Evolutionary conservation across 2,113 vertebrate species (phyloP).

Genomic region (Gobio gobio): DNA sequence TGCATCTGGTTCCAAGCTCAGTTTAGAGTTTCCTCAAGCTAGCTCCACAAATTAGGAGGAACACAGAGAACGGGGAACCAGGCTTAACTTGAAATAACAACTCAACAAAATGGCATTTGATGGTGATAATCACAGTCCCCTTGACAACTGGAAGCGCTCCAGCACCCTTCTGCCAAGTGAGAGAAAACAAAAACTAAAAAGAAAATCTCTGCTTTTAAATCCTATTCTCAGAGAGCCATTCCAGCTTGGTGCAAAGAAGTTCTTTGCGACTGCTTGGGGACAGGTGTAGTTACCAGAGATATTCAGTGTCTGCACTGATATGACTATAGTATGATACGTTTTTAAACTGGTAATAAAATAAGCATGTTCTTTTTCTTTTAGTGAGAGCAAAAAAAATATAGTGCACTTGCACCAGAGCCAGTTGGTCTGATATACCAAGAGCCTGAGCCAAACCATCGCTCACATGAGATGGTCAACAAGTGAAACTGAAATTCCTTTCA

Average conservation of each 20-base stretch:
- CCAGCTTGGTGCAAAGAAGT: slow-evolving; percentile 30
- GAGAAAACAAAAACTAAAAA: slow-evolving; percentile 39
- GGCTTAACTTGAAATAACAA: slow-evolving; percentile 59
- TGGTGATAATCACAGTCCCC: slow-evolving; percentile 58
- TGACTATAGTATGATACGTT: background rate
- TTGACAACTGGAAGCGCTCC: slow-evolving; percentile 47
- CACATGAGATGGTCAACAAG: slow-evolving; percentile 38
- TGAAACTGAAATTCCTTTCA: slow-evolving; percentile 20
- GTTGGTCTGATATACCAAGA: slow-evolving; percentile 29
- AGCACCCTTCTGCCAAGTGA: slow-evolving; percentile 25
- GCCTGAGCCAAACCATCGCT: slow-evolving; percentile 12
- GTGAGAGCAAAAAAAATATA: slow-evolving; percentile 7
- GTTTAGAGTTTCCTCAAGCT: slow-evolving; percentile 71
- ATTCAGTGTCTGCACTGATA: background rate
- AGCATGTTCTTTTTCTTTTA: slow-evolving; percentile 9
- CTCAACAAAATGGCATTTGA: slow-evolving; percentile 62
- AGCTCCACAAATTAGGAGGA: slow-evolving; percentile 56
- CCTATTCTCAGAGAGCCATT: slow-evolving; percentile 45
- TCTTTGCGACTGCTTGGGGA: background rate
- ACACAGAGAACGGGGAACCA: slow-evolving; percentile 59
- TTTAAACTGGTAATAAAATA: background rate
- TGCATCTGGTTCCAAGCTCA: slow-evolving; percentile 74
- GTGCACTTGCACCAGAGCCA: slow-evolving; percentile 29
- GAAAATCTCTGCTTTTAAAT: slow-evolving; percentile 48
- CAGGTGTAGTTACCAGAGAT: slow-evolving; percentile 2